Percentiles rank a stretch among this genome's conserved stretches.
phyloP scores from a whole-genome alignment of 2,113 vertebrate genomes.

The Scomber colias region DNA sequence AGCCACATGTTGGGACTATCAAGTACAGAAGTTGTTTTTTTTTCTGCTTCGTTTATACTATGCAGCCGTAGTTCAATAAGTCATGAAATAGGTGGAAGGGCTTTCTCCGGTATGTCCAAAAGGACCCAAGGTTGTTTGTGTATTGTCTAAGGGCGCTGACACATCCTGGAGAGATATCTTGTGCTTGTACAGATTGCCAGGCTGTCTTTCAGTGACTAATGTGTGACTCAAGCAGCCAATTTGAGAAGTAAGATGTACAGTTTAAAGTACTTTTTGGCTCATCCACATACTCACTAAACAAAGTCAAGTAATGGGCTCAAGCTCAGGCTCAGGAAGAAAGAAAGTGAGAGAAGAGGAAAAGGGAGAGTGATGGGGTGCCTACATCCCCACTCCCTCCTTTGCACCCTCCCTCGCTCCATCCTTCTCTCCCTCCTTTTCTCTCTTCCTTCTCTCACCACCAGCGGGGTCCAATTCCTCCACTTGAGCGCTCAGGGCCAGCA shows the following conservation, averaged over 20 bases:
- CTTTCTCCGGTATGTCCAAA: slow-evolving; percentile 51
- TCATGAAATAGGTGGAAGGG: slow-evolving; percentile 66
- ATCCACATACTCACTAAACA: slow-evolving; percentile 29
- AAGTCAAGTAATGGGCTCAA: slow-evolving; percentile 31
- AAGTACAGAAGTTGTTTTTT: slow-evolving; percentile 72
- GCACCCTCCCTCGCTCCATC: slow-evolving; percentile 17
- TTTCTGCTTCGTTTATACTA: slow-evolving; percentile 78
- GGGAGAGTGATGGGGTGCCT: slow-evolving; percentile 40
- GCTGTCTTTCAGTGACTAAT: slow-evolving; percentile 60
- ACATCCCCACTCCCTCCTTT: slow-evolving; percentile 24
- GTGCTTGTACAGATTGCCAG: slow-evolving; percentile 47
- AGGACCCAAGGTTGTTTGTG: slow-evolving; percentile 68
- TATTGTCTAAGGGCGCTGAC: slow-evolving; percentile 76
- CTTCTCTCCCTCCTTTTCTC: slow-evolving; percentile 38
- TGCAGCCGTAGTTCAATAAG: slow-evolving; percentile 54
- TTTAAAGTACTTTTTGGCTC: slow-evolving; percentile 48
- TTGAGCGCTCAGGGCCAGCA: slow-evolving; percentile 95
- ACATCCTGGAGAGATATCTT: slow-evolving; percentile 69
- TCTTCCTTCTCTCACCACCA: slow-evolving; percentile 71
- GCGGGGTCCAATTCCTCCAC: slow-evolving; percentile 95
- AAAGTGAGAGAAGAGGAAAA: slow-evolving; percentile 56
- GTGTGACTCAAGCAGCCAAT: slow-evolving; percentile 29
- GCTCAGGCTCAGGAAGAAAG: slow-evolving; percentile 40
- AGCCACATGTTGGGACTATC: slow-evolving; percentile 56
- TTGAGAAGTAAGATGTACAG: slow-evolving; percentile 11